Evolutionary conservation across 2,888 invertebrate genomes (phyloP), one percentile per base, ranked within the genome.

Genomic region (Zootermopsis nevadensis): DNA sequence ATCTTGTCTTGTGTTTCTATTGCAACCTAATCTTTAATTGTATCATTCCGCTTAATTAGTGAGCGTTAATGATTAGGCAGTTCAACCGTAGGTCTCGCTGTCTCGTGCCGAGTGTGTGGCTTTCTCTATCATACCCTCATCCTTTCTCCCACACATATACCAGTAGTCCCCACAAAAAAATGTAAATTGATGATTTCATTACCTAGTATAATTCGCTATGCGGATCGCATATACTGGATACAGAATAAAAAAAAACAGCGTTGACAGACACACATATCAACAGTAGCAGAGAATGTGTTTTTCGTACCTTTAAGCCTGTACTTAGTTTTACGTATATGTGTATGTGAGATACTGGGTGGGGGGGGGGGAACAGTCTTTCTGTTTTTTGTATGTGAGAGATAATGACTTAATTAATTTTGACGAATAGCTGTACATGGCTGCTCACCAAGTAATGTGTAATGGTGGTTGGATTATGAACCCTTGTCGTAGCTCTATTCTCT

Each of bases 171-270:
- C 79, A 66, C 55, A 81, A 84, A 84, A 81, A 84, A 84, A 84
- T 84, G 83, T 84, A 84, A 83, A 84, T 83, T 83, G 83, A 84
- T 84, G 84, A 84, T 83, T 84, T 84, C 84, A 84, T 84, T 84
- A 84, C 42, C 55, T 53, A 31, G 77, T 77, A 79, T 83, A 83
- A 82, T 82, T 83, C 79, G 60, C 79, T 79, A 79, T 79, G 79
- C 79, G 79, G 79, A 79, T 77, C 76, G 79, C 60, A 77, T 83
- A 79, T 79, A 79, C 69, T 69, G 67, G 53, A 69, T 55, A 69
- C 66, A 77, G 77, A 82, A 82, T 77, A 77, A 35, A 66, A 77
- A 77, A 72, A 74, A 82, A 69, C 66, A 81, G 55, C 76, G 79
- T 66, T 79, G 79, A 79, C 79, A 79, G 79, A 35, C 79, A 53